Evolutionary conservation across 2,113 vertebrate species (phyloP).

Genomic region (Ictidomys tridecemlineatus): DNA sequence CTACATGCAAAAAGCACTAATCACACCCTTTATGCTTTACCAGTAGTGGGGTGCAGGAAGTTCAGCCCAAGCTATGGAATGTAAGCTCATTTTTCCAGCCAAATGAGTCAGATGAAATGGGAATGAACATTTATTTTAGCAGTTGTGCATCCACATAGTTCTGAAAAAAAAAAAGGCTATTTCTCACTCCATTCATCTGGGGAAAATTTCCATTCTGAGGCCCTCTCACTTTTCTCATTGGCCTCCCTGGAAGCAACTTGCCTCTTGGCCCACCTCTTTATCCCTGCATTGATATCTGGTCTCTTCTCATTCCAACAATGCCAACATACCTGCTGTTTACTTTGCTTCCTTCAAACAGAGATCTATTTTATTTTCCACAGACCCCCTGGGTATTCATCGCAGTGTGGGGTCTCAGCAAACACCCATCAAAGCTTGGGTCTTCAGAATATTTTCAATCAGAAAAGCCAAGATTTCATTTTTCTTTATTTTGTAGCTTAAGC

Average conservation of each 20-base stretch:
- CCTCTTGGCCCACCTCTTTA: neutral
- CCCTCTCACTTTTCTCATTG: neutral
- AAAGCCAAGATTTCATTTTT: neutral
- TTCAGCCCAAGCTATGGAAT: slow-evolving; percentile 52
- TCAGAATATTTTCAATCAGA: slow-evolving; percentile 30
- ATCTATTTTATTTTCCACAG: neutral
- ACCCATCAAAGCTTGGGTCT: neutral
- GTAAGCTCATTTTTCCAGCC: slow-evolving; percentile 53
- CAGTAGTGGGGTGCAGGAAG: neutral
- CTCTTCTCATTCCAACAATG: neutral
- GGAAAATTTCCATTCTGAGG: neutral
- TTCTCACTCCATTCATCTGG: neutral
- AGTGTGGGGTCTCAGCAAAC: neutral
- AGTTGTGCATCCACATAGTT: neutral
- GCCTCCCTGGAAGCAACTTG: neutral
- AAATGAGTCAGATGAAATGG: slow-evolving; percentile 67
- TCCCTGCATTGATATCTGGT: neutral
- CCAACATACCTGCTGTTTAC: no score
- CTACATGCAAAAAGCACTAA: slow-evolving; percentile 5
- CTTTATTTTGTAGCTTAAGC: neutral
- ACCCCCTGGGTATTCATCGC: neutral
- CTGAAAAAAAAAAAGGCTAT: neutral
- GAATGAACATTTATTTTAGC: slow-evolving; percentile 55
- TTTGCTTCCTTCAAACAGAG: neutral
- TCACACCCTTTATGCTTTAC: slow-evolving; percentile 27